Base-by-base conservation (phyloP, 1,140 invertebrate species). In the Bombyx mandarina region DNA sequence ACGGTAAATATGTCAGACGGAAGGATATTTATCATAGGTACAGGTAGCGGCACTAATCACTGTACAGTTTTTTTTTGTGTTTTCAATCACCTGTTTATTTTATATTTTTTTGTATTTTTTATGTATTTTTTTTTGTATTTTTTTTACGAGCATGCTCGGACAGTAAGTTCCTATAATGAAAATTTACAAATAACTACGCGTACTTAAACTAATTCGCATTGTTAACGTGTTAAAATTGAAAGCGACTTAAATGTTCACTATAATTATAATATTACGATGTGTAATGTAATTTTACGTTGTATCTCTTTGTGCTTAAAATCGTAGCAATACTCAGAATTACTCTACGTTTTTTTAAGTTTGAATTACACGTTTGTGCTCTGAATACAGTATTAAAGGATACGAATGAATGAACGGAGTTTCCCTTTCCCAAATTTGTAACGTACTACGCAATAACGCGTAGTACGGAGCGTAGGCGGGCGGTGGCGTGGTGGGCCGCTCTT, bases 1-100 rank as follows among this genome's bases (percentile, higher is more conserved):
- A 87, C 50, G 84, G 84, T 56, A 85, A 85, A 66, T 87, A 87
- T 57, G 84, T 87, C 6, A 68, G 82, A n/a, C 71, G 79, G 54
- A 87, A 85, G 58, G 82, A 85, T 57, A 75, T 79, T 6, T 85
- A 85, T 45, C 78, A 82, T 48, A 68, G 78, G 53, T 82, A 85
- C 56, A 85, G 82, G 66, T 84, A 85, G 77, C 75, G 58, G 22
- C 43, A 18, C 18, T 49, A 44, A 54, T 43, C 44, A 6, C 54
- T 54, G 42, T 63, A 50, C 45, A 51, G 46, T 59, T 57, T 35
- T 63, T 52, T 57, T 59, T 51, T n/a, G n/a, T n/a, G n/a, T n/a
- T n/a, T 22, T 54, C 18, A 57, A 57, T 51, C 51, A 51, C 2
- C 43, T 52, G 46, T 54, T 45, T 54, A 45, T 45, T 54, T 54